Conservation (phyloP, 2,797 vertebrate species). For the Hoplostethus mediterraneus region DNA sequence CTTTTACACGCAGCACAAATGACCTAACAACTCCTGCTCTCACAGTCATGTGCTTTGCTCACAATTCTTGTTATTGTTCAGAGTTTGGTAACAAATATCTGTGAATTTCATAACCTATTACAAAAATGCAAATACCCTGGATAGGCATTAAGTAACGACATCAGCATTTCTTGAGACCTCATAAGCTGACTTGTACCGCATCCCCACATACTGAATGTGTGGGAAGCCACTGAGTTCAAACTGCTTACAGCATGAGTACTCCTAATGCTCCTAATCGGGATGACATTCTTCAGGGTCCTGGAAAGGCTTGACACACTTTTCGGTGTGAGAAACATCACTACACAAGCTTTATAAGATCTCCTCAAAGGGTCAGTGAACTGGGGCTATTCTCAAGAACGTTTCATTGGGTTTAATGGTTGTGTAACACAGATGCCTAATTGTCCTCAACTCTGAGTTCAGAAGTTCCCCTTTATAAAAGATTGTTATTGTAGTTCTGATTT, state of each 20-base stretch:
- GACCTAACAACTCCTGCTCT: background rate
- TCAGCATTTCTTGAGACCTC: constrained; percentile 10
- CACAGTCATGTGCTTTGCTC: constrained; percentile 11
- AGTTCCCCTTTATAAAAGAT: background rate
- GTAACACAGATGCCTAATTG: background rate
- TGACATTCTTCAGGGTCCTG: background rate
- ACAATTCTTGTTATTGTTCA: background rate
- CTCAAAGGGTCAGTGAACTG: constrained; percentile 26
- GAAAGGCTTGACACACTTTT: constrained; percentile 37
- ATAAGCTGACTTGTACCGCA: constrained; percentile 18
- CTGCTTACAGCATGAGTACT: background rate
- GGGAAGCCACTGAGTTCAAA: constrained; percentile 26
- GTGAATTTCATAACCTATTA: constrained; percentile 20
- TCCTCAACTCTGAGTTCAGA: background rate
- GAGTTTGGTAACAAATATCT: background rate
- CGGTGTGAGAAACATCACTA: constrained; percentile 10
- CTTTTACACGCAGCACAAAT: no score
- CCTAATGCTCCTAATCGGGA: background rate
- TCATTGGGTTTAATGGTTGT: background rate
- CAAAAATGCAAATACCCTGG: constrained; percentile 11
- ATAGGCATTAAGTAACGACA: constrained; percentile 19
- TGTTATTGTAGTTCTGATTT: background rate
- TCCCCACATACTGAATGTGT: background rate
- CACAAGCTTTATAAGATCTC: constrained; percentile 30
- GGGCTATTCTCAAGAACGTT: background rate